Evolutionary conservation across 2,113 vertebrate species (phyloP).

Genomic region (Notarius lentiginosus): DNA sequence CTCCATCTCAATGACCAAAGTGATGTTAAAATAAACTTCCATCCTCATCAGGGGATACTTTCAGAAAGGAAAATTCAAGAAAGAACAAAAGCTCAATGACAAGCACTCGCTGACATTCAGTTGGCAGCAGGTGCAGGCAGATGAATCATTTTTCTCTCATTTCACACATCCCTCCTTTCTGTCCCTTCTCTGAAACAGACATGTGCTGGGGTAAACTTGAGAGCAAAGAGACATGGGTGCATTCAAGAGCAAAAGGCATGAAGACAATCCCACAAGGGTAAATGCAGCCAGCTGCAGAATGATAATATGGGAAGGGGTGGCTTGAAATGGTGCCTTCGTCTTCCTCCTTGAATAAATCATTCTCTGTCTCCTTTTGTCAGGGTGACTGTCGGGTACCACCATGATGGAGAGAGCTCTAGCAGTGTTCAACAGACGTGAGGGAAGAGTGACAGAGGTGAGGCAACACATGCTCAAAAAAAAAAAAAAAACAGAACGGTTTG

Average conservation of each 20-base stretch:
- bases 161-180: constrained; percentile 15
- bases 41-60: constrained; percentile 17
- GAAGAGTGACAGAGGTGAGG: constrained; percentile 29
- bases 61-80: neutral
- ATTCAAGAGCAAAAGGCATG: constrained; percentile 23
- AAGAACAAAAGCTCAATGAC: neutral
- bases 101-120: constrained; percentile 24
- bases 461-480: neutral
- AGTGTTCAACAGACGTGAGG: constrained; percentile 53
- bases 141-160: constrained; percentile 29
- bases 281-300: constrained; percentile 33
- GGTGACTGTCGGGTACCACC: constrained; percentile 54
- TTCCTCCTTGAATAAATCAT: constrained; percentile 57
- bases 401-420: constrained; percentile 45
- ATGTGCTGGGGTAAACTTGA: constrained; percentile 6
- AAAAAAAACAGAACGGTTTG: neutral
- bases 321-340: constrained; percentile 9
- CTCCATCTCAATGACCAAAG: constrained; percentile 19
- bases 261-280: constrained; percentile 29
- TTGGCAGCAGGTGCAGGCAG: constrained; percentile 20
- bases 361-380: constrained; percentile 47
- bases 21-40: constrained; percentile 22
- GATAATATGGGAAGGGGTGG: constrained; percentile 33
- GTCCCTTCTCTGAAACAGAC: constrained; percentile 16
- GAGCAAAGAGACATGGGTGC: constrained; percentile 20